Evolutionary conservation across 2,113 vertebrate species (phyloP).

Genomic region (Phylloscopus trochilus): DNA sequence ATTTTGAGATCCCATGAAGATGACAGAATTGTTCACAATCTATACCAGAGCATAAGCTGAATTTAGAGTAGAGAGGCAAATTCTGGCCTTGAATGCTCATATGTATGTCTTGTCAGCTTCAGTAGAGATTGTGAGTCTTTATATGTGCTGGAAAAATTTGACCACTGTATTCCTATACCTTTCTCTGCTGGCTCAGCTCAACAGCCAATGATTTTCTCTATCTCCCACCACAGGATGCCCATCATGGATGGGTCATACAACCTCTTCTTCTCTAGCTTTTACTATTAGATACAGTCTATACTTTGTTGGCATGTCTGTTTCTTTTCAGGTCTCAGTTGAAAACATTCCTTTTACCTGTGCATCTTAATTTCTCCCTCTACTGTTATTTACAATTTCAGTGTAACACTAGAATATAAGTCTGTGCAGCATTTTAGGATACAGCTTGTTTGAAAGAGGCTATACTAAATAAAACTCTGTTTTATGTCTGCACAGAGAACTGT

Average conservation of each 20-base stretch:
- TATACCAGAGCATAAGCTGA: neutral
- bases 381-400: conserved; percentile 10
- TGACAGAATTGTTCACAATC: neutral
- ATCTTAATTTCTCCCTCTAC: conserved; percentile 9
- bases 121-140: neutral
- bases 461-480: conserved; percentile 25
- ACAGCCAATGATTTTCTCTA: neutral
- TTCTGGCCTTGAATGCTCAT: neutral
- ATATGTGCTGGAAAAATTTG: neutral
- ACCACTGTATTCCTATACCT: neutral
- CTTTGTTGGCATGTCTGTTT: neutral
- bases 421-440: neutral
- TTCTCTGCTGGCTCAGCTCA: neutral
- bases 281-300: neutral
- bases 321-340: conserved; percentile 1
- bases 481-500: conserved; percentile 25
- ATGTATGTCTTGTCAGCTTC: neutral
- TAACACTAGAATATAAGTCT: neutral
- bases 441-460: neutral
- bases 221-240: neutral
- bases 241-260: neutral
- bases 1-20: neutral
- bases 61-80: neutral
- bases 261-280: neutral
- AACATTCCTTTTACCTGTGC: neutral